Evolutionary conservation across 2,797 vertebrate genomes (phyloP).

Genomic region (Galaxias olidus): DNA sequence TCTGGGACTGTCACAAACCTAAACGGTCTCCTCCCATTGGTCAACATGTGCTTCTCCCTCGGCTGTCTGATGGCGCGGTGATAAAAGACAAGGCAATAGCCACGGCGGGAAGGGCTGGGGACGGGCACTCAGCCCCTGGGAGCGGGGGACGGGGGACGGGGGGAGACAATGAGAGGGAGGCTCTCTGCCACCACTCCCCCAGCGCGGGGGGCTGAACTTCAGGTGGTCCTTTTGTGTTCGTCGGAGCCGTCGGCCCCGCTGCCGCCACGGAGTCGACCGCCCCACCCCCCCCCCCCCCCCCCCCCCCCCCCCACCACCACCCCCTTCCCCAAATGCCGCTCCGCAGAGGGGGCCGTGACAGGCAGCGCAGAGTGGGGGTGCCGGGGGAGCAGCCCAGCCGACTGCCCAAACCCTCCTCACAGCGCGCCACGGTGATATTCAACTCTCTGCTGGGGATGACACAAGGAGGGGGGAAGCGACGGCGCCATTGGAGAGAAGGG

Average conservation of each 20-base stretch:
- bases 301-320: too few species aligned
- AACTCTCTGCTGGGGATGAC: slow-evolving; percentile 10
- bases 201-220: slow-evolving; percentile 1
- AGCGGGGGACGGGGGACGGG: background rate
- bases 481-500: slow-evolving; percentile 22
- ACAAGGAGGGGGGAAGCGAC: slow-evolving; percentile 10
- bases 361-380: background rate
- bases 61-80: slow-evolving; percentile 25
- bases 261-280: background rate
- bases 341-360: background rate
- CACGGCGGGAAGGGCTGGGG: slow-evolving; percentile 11
- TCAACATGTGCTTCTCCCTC: slow-evolving; percentile 26
- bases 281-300: too few species aligned
- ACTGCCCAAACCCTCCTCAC: background rate
- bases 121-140: slow-evolving; percentile 13
- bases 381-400: background rate
- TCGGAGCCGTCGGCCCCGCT: background rate
- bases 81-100: slow-evolving; percentile 26
- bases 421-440: slow-evolving; percentile 7
- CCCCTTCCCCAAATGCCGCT: background rate
- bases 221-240: slow-evolving; percentile 15
- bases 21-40: slow-evolving; percentile 29
- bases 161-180: background rate
- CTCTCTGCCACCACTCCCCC: background rate
- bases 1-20: background rate